Evolutionary conservation across 2,797 vertebrate genomes (phyloP).

Genomic region (Bradypodion ventrale): DNA sequence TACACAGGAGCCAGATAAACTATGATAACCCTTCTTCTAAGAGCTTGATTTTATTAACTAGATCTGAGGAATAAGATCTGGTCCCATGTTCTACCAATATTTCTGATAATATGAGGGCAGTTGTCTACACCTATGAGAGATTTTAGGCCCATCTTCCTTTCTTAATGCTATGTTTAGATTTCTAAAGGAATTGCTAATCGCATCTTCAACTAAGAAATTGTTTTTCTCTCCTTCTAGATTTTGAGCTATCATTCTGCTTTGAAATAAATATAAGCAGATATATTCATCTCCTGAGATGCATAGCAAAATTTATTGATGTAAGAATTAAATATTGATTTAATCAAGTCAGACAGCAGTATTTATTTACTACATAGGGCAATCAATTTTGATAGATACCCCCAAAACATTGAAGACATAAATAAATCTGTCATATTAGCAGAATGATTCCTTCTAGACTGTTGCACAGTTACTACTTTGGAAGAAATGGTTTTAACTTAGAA

Average conservation of each 20-base stretch:
- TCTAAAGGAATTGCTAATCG: neutral
- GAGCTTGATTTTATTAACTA: neutral
- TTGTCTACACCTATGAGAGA: neutral
- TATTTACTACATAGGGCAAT: neutral
- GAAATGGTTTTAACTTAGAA: neutral
- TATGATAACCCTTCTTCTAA: neutral
- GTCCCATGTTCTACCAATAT: neutral
- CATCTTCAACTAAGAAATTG: constrained; percentile 6
- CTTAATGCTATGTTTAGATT: neutral
- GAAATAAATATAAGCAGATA: neutral
- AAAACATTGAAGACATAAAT: neutral
- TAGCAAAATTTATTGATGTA: constrained; percentile 26
- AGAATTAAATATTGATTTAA: constrained; percentile 37
- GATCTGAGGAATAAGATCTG: neutral
- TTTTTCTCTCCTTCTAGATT: neutral
- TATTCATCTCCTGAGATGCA: constrained; percentile 29
- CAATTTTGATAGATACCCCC: neutral
- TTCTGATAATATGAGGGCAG: neutral
- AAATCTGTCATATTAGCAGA: neutral
- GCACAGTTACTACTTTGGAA: constrained; percentile 4
- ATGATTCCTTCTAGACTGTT: neutral
- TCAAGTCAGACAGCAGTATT: neutral
- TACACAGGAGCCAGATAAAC: too few species aligned
- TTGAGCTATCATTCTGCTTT: neutral
- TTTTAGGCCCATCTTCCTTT: neutral